Conservation (phyloP, 2,113 vertebrate genomes). For the Litocranius walleri region DNA sequence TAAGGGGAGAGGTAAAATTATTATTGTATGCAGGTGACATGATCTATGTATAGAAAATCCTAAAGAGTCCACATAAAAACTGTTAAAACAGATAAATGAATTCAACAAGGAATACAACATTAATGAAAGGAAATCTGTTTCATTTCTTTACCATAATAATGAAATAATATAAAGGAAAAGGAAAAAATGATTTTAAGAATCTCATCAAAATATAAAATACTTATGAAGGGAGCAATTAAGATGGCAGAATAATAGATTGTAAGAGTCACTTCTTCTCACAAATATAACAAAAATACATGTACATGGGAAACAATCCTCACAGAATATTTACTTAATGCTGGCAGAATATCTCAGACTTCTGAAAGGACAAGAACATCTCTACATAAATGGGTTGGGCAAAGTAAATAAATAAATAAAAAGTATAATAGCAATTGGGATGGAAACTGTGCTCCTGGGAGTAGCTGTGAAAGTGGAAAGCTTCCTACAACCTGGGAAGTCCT, state of each 20-base stretch:
- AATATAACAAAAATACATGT: neutral
- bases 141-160: neutral
- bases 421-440: neutral
- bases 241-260: neutral
- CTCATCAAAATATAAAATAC: neutral
- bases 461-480: neutral
- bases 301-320: neutral
- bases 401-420: neutral
- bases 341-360: neutral
- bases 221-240: neutral
- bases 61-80: neutral
- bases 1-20: neutral
- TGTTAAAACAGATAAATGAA: neutral
- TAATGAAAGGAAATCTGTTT: neutral
- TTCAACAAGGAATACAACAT: neutral
- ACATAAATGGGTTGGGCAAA: neutral
- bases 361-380: neutral
- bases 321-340: neutral
- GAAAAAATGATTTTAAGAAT: neutral
- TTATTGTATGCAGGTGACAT: neutral
- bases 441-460: neutral
- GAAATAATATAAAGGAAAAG: neutral
- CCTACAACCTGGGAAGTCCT: neutral
- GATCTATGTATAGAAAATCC: neutral
- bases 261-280: neutral